Evolutionary conservation across 2,888 invertebrate genomes (phyloP), one percentile per base, ranked within the genome.

Genomic region (Rhagonycha lutea): DNA sequence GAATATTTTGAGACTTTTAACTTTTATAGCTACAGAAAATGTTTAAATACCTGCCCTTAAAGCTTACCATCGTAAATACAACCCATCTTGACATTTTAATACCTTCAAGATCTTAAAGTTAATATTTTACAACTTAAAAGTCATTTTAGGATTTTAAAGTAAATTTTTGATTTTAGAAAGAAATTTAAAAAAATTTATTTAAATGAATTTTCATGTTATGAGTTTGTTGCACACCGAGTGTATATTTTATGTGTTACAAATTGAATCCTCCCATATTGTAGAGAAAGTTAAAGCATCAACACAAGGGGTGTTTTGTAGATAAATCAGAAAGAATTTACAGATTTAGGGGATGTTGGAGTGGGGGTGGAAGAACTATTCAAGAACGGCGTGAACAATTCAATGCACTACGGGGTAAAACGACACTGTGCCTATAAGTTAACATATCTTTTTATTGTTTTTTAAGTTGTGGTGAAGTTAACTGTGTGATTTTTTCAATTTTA

Each of bases 281-380:
- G 68, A 73, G 75, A 72, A 75, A 69, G 76, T 70, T 68, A 72
- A 72, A 74, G 74, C 61, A 29, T 70, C 65, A 76, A 68, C 71
- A 75, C 67, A 60, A 77, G 79, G 81, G 82, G 81, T 76, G 78
- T 79, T 80, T 82, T 82, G 80, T 77, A 82, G 83, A 84, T 84
- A 85, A 84, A 85, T 85, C 84, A 82, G 81, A 82, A 81, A 81
- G 80, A 81, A 82, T 84, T 84, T 85, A 83, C 81, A 83, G 83
- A 84, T 84, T 82, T 82, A 81, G 84, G 84, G 81, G 80, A 79
- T 78, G 76, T 78, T 78, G 73, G 82, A 82, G 82, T 82, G 82
- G 82, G 82, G 84, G 84, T 83, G 83, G 81, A 75, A 82, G 82
- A 82, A 82, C 81, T 83, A 83, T 82, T 83, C 83, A 81, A 83